Percentiles rank a stretch among this genome's conserved stretches.
These are phyloP conservation scores for Noturus placidus DNA, from an alignment of 2,113 vertebrate species.

Conservation along the genomic window DNA sequence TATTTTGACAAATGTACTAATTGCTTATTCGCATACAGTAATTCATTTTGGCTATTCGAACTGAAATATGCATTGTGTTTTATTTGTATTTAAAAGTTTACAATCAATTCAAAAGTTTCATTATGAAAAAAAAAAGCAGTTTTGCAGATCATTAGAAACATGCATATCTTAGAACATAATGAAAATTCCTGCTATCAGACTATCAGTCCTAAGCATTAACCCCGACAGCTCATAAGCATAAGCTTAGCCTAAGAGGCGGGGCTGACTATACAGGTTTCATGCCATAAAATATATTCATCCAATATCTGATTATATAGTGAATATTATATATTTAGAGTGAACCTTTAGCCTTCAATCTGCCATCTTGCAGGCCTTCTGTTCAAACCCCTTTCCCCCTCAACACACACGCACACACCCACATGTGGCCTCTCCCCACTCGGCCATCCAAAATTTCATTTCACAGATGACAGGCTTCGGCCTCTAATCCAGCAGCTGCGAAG, in stretches of 20 bases:
- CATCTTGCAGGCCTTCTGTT: constrained; percentile 21
- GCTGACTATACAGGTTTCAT: not conserved
- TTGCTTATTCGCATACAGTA: not conserved
- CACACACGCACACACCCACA: constrained; percentile 24
- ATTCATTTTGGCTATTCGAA: not conserved
- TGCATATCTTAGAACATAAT: not conserved
- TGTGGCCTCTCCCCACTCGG: constrained; percentile 62
- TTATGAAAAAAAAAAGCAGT: not conserved
- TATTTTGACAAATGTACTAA: not conserved
- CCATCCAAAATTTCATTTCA: constrained; percentile 71
- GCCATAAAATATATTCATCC: not conserved
- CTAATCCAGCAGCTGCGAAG: constrained; percentile 73
- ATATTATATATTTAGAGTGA: constrained; percentile 21
- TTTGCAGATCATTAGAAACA: not conserved
- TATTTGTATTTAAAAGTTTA: not conserved
- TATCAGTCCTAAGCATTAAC: not conserved
- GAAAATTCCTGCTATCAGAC: not conserved
- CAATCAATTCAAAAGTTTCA: not conserved
- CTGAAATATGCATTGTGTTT: not conserved
- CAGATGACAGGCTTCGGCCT: constrained; percentile 74
- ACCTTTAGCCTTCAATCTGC: constrained; percentile 48
- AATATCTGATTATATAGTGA: not conserved
- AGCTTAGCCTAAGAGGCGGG: not conserved
- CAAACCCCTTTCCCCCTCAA: not conserved
- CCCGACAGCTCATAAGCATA: not conserved